These are phyloP conservation scores for Tetranychus piercei DNA, from an alignment of 2,888 invertebrate species.

Conservation along the genomic window DNA sequence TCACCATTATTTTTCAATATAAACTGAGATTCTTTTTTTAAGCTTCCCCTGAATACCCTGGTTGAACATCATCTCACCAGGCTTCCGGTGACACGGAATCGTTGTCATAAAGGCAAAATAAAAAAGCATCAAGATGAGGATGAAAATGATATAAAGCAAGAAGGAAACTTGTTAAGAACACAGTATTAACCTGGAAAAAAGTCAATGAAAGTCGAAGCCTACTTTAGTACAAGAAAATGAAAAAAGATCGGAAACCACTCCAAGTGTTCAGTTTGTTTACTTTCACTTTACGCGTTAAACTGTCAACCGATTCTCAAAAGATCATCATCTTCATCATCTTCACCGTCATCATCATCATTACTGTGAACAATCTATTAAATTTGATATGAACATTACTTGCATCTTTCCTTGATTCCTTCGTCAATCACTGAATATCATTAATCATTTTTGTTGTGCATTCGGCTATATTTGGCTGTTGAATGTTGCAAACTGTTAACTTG, in stretches of 20 bases:
- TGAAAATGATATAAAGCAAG: neutral
- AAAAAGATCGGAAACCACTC: neutral
- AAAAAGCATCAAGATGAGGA: neutral
- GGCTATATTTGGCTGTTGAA: too few relatives aligned
- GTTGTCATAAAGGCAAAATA: neutral
- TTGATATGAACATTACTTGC: neutral
- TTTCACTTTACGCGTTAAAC: neutral
- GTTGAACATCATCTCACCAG: neutral
- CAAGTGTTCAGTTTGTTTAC: neutral
- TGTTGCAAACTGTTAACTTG: too few relatives aligned
- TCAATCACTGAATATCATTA: neutral
- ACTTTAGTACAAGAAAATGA: neutral
- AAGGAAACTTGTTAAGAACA: neutral
- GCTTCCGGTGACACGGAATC: neutral
- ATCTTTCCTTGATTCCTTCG: neutral
- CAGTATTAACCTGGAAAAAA: neutral
- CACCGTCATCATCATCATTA: neutral
- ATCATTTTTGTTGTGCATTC: neutral
- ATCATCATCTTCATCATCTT: neutral
- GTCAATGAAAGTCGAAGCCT: neutral
- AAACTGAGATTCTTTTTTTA: neutral
- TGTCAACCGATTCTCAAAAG: neutral
- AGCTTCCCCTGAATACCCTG: neutral
- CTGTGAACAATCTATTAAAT: neutral
- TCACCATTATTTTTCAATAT: neutral